A percentile compares a stretch with the other conserved stretches of the same genome.
Evolutionary conservation across 2,888 invertebrate species (phyloP).

Genomic region (Gandaritis pyraliata): DNA sequence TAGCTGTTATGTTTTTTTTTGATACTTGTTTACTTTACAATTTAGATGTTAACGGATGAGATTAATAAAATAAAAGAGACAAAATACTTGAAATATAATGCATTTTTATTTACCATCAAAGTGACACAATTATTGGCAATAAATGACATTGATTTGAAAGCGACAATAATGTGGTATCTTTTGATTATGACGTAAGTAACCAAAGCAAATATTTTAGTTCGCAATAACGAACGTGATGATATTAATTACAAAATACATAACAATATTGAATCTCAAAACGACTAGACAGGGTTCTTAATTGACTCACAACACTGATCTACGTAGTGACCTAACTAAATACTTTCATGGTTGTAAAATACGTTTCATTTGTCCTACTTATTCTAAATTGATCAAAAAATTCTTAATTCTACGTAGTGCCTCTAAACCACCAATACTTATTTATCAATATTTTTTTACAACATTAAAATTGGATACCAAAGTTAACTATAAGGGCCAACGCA

Average conservation of each 20-base stretch:
- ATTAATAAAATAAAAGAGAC: slow-evolving; percentile 1
- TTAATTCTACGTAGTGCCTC: slow-evolving; percentile 31
- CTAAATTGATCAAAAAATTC: slow-evolving; percentile 38
- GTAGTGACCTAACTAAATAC: slow-evolving; percentile 38
- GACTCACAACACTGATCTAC: slow-evolving; percentile 71
- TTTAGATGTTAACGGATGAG: not conserved
- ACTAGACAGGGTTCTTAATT: slow-evolving; percentile 77
- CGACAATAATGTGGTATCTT: slow-evolving; percentile 26
- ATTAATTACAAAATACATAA: slow-evolving; percentile 29
- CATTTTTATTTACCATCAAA: slow-evolving; percentile 18
- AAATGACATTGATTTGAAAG: slow-evolving; percentile 38
- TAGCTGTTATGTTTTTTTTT: not conserved
- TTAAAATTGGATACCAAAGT: no score
- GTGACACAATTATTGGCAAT: slow-evolving; percentile 40
- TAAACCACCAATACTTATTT: not conserved
- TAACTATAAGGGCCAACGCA: no score
- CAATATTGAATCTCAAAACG: slow-evolving; percentile 71
- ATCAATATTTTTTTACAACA: no score
- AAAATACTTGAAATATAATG: slow-evolving; percentile 16
- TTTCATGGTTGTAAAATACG: slow-evolving; percentile 28
- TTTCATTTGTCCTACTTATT: slow-evolving; percentile 38
- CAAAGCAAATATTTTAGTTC: slow-evolving; percentile 31
- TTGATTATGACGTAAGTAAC: not conserved
- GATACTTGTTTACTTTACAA: no score
- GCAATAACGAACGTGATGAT: slow-evolving; percentile 44